These are phyloP conservation scores for Nephotettix cincticeps DNA, from an alignment of 1,140 invertebrate genomes.

Conservation along the genomic window DNA sequence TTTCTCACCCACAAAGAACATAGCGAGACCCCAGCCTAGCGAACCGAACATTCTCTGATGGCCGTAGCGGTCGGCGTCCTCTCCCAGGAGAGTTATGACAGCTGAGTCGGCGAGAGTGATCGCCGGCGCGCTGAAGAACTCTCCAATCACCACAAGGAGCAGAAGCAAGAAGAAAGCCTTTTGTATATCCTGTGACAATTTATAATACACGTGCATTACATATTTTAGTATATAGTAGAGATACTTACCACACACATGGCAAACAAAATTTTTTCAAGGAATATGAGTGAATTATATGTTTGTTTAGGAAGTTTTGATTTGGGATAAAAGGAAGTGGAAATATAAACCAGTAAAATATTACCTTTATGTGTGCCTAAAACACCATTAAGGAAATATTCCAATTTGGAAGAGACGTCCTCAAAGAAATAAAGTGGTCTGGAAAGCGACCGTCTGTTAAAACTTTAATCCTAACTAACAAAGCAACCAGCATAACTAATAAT, in stretches of 20 bases:
- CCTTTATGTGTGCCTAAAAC: too few relatives aligned
- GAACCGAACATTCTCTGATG: slow-evolving; percentile 98
- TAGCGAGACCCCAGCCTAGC: slow-evolving; percentile 94
- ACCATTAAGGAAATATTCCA: too few relatives aligned
- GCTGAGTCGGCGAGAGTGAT: slow-evolving; percentile 96
- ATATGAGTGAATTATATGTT: background rate
- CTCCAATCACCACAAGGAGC: slow-evolving; percentile 90
- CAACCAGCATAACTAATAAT: too few relatives aligned
- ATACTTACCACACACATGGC: too few relatives aligned
- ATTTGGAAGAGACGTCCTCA: too few relatives aligned
- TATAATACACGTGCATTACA: too few relatives aligned
- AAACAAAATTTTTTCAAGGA: background rate
- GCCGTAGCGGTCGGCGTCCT: slow-evolving; percentile 91
- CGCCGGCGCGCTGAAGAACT: slow-evolving; percentile 96
- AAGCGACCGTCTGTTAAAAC: too few relatives aligned
- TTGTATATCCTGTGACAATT: slow-evolving; percentile 75
- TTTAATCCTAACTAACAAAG: too few relatives aligned
- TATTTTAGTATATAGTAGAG: too few relatives aligned
- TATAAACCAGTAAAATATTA: too few relatives aligned
- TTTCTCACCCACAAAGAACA: slow-evolving; percentile 91
- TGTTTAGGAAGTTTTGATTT: background rate
- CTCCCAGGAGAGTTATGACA: slow-evolving; percentile 86
- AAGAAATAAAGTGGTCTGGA: too few relatives aligned
- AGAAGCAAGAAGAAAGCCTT: slow-evolving; percentile 95
- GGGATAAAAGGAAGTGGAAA: too few relatives aligned